Conservation (phyloP, 2,113 vertebrate genomes). For the Lophura nycthemera region DNA sequence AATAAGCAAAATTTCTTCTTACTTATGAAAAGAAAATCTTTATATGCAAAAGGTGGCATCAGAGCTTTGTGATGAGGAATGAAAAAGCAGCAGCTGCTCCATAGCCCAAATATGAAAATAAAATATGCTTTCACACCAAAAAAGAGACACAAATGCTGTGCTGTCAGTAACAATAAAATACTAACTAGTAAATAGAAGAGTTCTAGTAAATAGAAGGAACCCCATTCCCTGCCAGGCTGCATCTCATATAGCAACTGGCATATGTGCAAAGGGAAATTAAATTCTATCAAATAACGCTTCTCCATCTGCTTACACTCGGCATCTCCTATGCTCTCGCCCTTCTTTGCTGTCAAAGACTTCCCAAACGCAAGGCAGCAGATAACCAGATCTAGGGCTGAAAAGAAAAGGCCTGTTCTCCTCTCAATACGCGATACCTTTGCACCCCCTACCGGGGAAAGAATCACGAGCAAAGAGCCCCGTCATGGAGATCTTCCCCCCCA, state of each 20-base stretch:
- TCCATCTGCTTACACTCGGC: neutral
- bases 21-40: neutral
- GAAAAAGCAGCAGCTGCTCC: neutral
- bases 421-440: neutral
- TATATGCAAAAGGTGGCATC: neutral
- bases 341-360: neutral
- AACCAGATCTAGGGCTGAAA: neutral
- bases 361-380: neutral
- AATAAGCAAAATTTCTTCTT: neutral
- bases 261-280: neutral
- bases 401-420: rapidly evolving
- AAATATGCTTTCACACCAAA: neutral
- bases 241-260: neutral
- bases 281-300: neutral
- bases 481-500: rapidly evolving
- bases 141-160: neutral
- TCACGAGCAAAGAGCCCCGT: neutral
- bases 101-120: neutral
- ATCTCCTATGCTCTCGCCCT: neutral
- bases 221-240: neutral
- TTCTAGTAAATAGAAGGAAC: neutral
- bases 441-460: slow-evolving; percentile 30
- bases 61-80: neutral
- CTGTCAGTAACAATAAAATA: neutral
- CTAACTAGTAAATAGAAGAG: neutral